Conservation (phyloP, 2,797 vertebrate species). For the Eleutherodactylus coqui region DNA sequence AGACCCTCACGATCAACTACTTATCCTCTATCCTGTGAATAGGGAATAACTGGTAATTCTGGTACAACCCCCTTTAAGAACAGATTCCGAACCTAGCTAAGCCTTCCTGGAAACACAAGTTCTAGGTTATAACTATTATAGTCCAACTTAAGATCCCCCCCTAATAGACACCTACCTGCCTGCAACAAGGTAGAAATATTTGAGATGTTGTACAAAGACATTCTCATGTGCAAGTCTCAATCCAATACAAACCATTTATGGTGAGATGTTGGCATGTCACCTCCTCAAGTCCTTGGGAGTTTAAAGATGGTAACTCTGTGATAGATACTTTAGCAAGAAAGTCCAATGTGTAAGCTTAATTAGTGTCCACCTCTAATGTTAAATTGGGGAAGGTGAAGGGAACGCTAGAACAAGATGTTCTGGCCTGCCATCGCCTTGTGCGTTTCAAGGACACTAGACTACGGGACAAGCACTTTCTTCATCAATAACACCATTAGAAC, state of each 20-base stretch:
- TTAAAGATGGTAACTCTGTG: neutral
- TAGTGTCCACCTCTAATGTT: neutral
- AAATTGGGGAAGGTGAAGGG: neutral
- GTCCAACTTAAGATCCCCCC: too few species aligned
- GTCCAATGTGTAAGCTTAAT: neutral
- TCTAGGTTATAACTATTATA: too few species aligned
- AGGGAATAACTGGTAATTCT: too few species aligned
- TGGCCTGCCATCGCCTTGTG: neutral
- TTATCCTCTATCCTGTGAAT: too few species aligned
- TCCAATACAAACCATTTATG: neutral
- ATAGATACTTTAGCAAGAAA: neutral
- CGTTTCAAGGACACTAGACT: conserved; percentile 14
- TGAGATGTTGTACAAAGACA: too few species aligned
- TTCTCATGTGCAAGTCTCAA: too few species aligned
- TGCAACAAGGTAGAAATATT: too few species aligned
- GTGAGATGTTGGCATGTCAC: neutral
- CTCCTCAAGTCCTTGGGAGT: neutral
- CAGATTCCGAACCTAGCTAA: too few species aligned
- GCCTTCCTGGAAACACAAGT: too few species aligned
- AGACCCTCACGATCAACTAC: too few species aligned
- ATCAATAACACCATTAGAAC: conserved; percentile 32
- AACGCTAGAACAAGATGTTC: neutral
- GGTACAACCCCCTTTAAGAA: too few species aligned
- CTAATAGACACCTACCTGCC: too few species aligned
- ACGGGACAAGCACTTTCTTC: conserved; percentile 32